Evolutionary conservation across 2,888 invertebrate genomes (phyloP), one percentile per base, ranked within the genome.

Genomic region (Amblyjoppa proteus): DNA sequence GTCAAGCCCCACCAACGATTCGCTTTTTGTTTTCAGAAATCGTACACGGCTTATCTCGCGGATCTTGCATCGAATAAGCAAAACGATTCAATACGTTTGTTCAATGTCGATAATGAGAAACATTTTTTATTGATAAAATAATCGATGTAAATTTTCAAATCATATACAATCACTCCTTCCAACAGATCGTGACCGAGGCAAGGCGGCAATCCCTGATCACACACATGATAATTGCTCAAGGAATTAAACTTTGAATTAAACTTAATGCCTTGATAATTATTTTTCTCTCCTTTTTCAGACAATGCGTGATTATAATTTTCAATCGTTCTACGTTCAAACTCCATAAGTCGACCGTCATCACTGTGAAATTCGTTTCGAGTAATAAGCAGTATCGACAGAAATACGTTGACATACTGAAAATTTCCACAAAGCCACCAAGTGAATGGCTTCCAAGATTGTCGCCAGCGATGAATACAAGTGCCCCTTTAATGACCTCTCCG

Each of bases 331-430:
- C 53, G 64, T 51, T 45, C 49, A 28, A 68, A 85, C 45, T 7
- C 66, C 66, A 38, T n/a, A 11, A 64, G 34, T 13, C 51, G 25
- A 38, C 68, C 81, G 11, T 74, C 45, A 9, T 84, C 45, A 3
- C 45, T 49, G 6, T 81, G 31, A 7, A 87, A 87, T 71, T 58
- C 25, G 28, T 80, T 28, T 34, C 56, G 74, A 3, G 66, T 71
- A 49, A 83, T 16, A 88, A 56, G 74, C 90, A 90, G 69, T 88
- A 90, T 28, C 88, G 74, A 76, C 89, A 89, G 76, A 89, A 89
- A 56, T 87, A 87, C 11, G 49, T 28, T 4, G 88, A 68, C 28
- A 20, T 82, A 66, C 88, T 88, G 20, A 89, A 89, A 87, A 89
- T 90, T 64, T 88, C 89, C 5, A 77, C 78, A 53, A 88, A 89